These are phyloP conservation scores for Notodonta dromedarius DNA, from an alignment of 2,888 invertebrate species.

Conservation along the genomic window DNA sequence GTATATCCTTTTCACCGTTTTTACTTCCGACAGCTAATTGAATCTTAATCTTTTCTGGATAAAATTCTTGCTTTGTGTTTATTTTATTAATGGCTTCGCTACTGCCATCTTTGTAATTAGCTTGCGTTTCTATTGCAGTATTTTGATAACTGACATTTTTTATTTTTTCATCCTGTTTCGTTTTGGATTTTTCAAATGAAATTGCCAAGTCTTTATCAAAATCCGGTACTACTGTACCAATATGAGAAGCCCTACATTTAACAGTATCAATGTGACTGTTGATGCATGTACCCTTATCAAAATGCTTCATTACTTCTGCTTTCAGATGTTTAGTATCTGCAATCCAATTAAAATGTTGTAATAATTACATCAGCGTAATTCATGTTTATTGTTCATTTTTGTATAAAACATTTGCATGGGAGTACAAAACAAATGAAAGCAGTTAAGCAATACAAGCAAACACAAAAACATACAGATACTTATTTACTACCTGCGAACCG, in stretches of 20 bases:
- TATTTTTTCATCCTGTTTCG: not conserved
- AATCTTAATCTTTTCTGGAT: conserved; percentile 17
- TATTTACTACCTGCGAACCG: too few species aligned
- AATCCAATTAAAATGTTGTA: conserved; percentile 38
- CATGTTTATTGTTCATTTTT: conserved; percentile 6
- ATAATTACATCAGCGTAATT: conserved; percentile 10
- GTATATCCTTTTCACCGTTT: conserved; percentile 17
- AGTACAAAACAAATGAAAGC: conserved; percentile 66
- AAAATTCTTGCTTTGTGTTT: conserved; percentile 11
- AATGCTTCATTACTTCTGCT: conserved; percentile 31
- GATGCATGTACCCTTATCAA: conserved; percentile 32
- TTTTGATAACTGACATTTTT: not conserved
- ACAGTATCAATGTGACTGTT: conserved; percentile 14
- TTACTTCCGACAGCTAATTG: conserved; percentile 24
- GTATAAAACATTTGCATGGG: conserved; percentile 53
- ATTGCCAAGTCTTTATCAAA: conserved; percentile 6
- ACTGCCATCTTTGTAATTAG: not conserved
- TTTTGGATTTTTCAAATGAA: not conserved
- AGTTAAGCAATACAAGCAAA: conserved; percentile 13
- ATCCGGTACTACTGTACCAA: conserved; percentile 16
- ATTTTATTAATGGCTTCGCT: not conserved
- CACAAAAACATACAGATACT: not conserved
- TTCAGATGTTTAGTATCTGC: conserved; percentile 59
- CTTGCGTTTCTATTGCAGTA: not conserved
- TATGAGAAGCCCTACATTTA: conserved; percentile 7